Evolutionary conservation across 1,140 invertebrate genomes (phyloP).

Genomic region (Andrena cerasifolii): DNA sequence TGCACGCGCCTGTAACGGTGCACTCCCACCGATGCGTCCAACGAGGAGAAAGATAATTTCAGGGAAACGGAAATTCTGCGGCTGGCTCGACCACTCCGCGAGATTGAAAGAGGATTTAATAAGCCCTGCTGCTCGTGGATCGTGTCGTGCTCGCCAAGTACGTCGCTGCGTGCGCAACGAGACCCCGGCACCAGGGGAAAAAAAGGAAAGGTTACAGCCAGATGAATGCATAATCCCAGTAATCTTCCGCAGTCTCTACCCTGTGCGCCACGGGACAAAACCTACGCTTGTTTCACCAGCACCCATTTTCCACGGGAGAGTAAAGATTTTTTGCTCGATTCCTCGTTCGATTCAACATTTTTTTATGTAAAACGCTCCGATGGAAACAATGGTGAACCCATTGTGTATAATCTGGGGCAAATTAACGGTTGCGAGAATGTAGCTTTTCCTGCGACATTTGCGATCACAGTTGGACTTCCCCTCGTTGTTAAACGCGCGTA

Average conservation of each 20-base stretch:
- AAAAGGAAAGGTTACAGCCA: conserved; percentile 30
- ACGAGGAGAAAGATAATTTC: conserved; percentile 38
- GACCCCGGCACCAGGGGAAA: not conserved
- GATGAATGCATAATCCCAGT: conserved; percentile 52
- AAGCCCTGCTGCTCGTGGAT: conserved; percentile 29
- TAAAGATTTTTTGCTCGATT: no score
- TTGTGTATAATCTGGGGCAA: not conserved
- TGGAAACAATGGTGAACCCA: not conserved
- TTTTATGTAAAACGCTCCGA: not conserved
- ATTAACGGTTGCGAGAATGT: not conserved
- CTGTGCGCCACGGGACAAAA: not conserved
- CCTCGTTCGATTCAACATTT: not conserved
- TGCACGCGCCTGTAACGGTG: conserved; percentile 4
- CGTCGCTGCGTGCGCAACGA: not conserved
- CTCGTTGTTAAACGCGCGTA: not conserved
- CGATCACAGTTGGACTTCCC: not conserved
- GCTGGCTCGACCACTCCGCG: conserved; percentile 31
- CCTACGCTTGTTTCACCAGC: no score
- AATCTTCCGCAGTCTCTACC: conserved; percentile 33
- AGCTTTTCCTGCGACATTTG: conserved; percentile 5
- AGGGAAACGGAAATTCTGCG: conserved; percentile 57
- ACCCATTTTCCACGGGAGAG: not conserved
- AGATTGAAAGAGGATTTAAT: conserved; percentile 59
- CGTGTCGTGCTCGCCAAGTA: not conserved
- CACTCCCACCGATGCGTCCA: not conserved